These are phyloP conservation scores for Tricholauxania praeusta DNA, from an alignment of 2,888 invertebrate species.

Conservation along the genomic window DNA sequence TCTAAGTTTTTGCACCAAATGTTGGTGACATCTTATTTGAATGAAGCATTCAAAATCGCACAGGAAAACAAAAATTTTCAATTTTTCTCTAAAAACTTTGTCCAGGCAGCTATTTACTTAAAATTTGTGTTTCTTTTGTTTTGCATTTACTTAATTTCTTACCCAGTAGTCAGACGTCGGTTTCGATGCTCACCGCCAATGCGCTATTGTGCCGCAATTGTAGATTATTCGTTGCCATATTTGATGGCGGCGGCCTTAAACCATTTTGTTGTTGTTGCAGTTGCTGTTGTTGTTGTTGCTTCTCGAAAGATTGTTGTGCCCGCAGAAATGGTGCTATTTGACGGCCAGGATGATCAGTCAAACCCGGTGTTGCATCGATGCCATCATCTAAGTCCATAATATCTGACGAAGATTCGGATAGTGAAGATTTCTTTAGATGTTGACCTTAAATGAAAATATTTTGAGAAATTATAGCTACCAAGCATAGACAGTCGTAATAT, in stretches of 20 bases:
- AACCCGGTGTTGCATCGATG: constrained; percentile 70
- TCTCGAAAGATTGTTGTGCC: constrained; percentile 66
- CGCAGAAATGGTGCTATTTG: constrained; percentile 68
- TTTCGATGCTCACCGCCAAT: constrained; percentile 90
- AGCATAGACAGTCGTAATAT: background rate
- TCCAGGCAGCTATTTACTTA: no score
- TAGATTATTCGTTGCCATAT: constrained; percentile 57
- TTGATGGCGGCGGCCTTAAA: constrained; percentile 36
- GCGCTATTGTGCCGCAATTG: constrained; percentile 79
- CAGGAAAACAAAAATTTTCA: no score
- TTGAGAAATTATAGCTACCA: background rate
- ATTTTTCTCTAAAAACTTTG: no score
- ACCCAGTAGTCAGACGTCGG: constrained; percentile 97
- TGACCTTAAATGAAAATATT: constrained; percentile 73
- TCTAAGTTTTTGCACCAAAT: no score
- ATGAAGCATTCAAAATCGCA: no score
- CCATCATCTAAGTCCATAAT: constrained; percentile 94
- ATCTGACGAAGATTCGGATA: constrained; percentile 90
- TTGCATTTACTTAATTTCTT: constrained; percentile 56
- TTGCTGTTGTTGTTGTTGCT: constrained; percentile 64
- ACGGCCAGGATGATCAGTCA: constrained; percentile 68
- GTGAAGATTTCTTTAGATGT: constrained; percentile 88
- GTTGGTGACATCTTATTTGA: no score
- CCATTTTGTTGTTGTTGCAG: constrained; percentile 57
- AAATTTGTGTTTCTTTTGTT: no score